Base-by-base conservation (phyloP, 2,797 vertebrate genomes). In the Dipus sagitta region DNA sequence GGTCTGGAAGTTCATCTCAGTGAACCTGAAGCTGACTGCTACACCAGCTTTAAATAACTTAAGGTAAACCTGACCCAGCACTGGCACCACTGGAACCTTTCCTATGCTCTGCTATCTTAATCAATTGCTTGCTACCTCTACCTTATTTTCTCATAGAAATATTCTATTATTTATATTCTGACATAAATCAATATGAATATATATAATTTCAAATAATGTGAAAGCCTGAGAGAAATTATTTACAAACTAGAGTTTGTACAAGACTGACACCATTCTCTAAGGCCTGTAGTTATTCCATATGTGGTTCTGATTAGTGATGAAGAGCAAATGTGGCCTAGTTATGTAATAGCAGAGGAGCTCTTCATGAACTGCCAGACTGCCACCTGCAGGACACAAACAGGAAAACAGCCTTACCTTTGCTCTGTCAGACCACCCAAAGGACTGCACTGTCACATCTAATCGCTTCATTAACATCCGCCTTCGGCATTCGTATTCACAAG, bases 391-490 rank as follows among this genome's bases (percentile, higher is more conserved):
- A 95, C 94, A 70, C 52, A 91, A 62, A 28, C 9, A 88, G 92
- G 23, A 96, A n/a, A 84, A 86, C 96, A 95, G 88, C 68, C 97
- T 42, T 97, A 98, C 99, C 99, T 99, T 99, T 42, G 99, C 99
- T 98, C 99, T 98, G 76, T 99, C 99, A 4, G 99, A 99, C 99
- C 99, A 99, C 4, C 99, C 98, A 65, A 99, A 99, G 2, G 99
- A 99, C 98, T 99, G 99, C 38, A 99, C 98, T 0, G 99, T 99
- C 91, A 99, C 99, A 70, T 99, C 99, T 24, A 99, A 98, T 0
- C 99, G 98, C 86, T 99, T 99, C 98, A 99, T 99, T 97, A 99
- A 96, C 99, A 99, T 99, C 93, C 99, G 98, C 30, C 99, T 98
- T 3, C 99, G 99, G 96, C 99, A 99, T 93, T 99, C 99, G 1